Evolutionary conservation across 1,140 invertebrate genomes (phyloP).

Genomic region (Drosophila saltans): DNA sequence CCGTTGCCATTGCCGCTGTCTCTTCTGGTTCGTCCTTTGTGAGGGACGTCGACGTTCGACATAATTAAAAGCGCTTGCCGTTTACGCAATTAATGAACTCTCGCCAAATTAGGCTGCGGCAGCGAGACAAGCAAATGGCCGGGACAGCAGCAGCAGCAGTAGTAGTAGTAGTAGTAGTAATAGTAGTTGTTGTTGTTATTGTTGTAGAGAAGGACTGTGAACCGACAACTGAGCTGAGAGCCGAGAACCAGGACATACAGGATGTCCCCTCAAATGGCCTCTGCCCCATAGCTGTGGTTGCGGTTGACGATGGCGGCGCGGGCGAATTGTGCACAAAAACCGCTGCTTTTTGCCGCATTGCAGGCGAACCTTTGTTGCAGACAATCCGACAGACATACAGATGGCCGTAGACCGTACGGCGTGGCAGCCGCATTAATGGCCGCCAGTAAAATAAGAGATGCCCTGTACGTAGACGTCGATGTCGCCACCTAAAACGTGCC

Average conservation of each 20-base stretch:
- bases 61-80: slow-evolving; percentile 81
- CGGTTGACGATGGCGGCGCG: slow-evolving; percentile 45
- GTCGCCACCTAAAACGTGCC: slow-evolving; percentile 17
- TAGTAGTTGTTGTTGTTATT: too few relatives aligned
- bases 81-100: slow-evolving; percentile 82
- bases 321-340: slow-evolving; percentile 67
- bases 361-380: slow-evolving; percentile 75
- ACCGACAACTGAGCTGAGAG: slow-evolving; percentile 4
- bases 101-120: slow-evolving; percentile 81
- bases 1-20: not conserved
- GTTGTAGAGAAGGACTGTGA: not conserved
- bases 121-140: slow-evolving; percentile 75
- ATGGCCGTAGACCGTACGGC: slow-evolving; percentile 21
- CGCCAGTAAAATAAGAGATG: slow-evolving; percentile 64
- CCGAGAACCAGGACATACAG: slow-evolving; percentile 20
- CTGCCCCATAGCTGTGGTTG: slow-evolving; percentile 52
- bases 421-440: slow-evolving; percentile 71
- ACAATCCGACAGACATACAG: slow-evolving; percentile 17
- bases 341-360: slow-evolving; percentile 80
- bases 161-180: too few relatives aligned
- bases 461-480: slow-evolving; percentile 33
- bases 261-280: slow-evolving; percentile 5
- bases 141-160: slow-evolving; percentile 19
- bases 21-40: not conserved
- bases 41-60: slow-evolving; percentile 58